A percentile compares a stretch with the other conserved stretches of the same genome.
These are phyloP conservation scores for Orycteropus afer DNA, from an alignment of 2,113 vertebrate genomes.

Conservation along the genomic window DNA sequence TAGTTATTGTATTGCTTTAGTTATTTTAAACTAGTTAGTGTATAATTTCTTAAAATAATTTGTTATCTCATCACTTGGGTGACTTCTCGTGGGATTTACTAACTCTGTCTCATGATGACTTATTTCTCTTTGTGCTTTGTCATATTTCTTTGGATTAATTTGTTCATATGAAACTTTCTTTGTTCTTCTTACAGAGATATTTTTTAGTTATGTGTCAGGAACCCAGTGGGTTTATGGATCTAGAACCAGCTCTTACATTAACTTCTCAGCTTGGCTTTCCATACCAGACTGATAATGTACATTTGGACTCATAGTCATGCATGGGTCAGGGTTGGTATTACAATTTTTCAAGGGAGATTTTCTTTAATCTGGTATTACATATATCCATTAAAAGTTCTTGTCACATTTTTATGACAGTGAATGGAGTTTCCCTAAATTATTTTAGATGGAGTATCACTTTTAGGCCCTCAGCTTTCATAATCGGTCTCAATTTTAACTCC, in stretches of 20 bases:
- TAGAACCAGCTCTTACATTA: neutral
- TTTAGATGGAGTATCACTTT: neutral
- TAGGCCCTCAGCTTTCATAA: neutral
- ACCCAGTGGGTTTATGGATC: neutral
- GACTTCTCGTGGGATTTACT: neutral
- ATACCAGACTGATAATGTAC: neutral
- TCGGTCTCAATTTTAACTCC: neutral
- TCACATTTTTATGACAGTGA: neutral
- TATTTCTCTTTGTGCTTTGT: neutral
- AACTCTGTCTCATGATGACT: neutral
- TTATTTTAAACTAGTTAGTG: neutral
- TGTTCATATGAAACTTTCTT: neutral
- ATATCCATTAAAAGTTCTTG: too few relatives aligned
- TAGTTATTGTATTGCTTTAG: neutral
- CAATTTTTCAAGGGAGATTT: neutral
- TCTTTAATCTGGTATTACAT: too few relatives aligned
- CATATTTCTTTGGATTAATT: neutral
- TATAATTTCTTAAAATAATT: neutral
- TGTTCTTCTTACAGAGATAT: neutral
- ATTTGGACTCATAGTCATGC: neutral
- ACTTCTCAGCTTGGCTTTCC: neutral
- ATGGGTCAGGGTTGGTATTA: neutral
- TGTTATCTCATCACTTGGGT: neutral
- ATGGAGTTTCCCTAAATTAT: neutral
- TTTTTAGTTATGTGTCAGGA: too few relatives aligned